Evolutionary conservation across 1,140 invertebrate genomes (phyloP), one percentile per base, ranked within the genome.

Genomic region (Centruroides vittatus): DNA sequence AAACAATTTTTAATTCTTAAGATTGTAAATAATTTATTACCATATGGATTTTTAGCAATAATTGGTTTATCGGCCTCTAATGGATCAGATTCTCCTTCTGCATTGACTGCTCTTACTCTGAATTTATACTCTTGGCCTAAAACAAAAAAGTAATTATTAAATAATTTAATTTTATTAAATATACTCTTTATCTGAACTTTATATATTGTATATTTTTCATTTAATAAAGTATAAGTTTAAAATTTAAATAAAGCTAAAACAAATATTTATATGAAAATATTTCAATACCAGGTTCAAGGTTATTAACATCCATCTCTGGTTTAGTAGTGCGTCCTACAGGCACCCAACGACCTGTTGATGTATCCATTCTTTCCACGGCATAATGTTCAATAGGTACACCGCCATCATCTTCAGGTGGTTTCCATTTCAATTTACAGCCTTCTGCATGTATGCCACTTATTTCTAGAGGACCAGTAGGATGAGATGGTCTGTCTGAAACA

Each of bases 21-120:
- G 23, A 23, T 23, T 23, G 23, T 2, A 0, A 23, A 23, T 23
- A 23, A 23, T 23, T 23, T 23, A 41, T 93, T 90, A 76, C 96
- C 89, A 89, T 91, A 98, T 66, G 94, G 94, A 85, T 98, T 93
- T 76, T 98, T 98, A 49, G 94, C 93, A 55, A 96, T 73, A 47
- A 94, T 84, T 47, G 88, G 82, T 72, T 89, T 93, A 63, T 77
- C 84, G 69, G 93, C 91, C 88, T 93, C 90, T 35, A 99, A 77
- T n/a, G 93, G 93, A 71, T 97, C 91, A 23, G 93, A 96, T 76
- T 93, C 90, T 49, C 95, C 94, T 77, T 98, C 91, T 68, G 90
- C 92, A 73, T 99, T 99, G 8, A 97, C 77, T 9, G 96, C 96
- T 70, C 93, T 94, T 3, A 99, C 94, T 61, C 95, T 81, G 84